phyloP scores from a whole-genome alignment of 2,797 vertebrate species.

The Glossophaga mutica region DNA sequence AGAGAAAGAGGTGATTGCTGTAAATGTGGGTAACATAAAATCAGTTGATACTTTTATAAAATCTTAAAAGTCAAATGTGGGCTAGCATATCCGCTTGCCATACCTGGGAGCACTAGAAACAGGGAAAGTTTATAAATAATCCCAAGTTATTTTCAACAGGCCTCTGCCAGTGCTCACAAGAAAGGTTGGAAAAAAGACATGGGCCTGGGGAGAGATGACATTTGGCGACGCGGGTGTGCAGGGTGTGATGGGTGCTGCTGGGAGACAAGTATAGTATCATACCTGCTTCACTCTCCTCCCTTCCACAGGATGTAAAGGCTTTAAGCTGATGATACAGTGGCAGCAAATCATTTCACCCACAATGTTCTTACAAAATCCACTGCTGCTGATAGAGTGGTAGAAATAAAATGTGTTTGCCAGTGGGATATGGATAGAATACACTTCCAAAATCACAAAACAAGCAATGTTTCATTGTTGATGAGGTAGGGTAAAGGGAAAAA shows the following conservation, averaged over 20 bases:
- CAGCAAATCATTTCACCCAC: not conserved
- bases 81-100: not conserved
- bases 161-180: not conserved
- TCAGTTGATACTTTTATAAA: not conserved
- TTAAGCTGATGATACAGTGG: not conserved
- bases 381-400: not conserved
- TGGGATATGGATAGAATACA: not conserved
- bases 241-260: not conserved
- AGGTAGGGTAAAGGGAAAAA: not conserved
- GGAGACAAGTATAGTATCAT: not conserved
- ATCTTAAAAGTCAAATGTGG: not conserved
- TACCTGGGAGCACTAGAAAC: not conserved
- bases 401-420: not conserved
- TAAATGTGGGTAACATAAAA: not conserved
- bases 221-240: not conserved
- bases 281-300: not conserved
- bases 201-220: not conserved
- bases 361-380: not conserved
- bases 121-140: not conserved
- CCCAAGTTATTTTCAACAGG: not conserved
- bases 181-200: not conserved
- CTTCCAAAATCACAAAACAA: not conserved
- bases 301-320: not conserved
- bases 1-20: not conserved
- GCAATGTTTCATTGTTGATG: not conserved